These are phyloP conservation scores for Orthonyx spaldingii DNA, from an alignment of 2,113 vertebrate genomes.

Conservation along the genomic window DNA sequence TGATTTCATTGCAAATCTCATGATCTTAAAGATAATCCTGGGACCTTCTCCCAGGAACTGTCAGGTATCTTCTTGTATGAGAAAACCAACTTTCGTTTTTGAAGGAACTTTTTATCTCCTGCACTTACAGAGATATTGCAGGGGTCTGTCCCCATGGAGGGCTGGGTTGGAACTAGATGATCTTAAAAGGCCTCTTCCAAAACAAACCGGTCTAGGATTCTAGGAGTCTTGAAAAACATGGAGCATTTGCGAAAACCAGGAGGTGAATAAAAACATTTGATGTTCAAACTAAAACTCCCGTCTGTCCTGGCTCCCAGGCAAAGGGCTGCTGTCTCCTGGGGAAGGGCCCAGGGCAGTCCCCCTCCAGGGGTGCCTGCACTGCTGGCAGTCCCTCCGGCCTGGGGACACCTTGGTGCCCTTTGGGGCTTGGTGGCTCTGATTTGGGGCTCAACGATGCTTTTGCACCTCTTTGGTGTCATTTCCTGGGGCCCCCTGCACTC, in stretches of 20 bases:
- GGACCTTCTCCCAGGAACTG: background rate
- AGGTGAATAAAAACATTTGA: background rate
- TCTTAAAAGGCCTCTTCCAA: background rate
- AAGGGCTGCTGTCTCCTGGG: background rate
- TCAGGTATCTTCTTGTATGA: background rate
- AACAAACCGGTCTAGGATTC: background rate
- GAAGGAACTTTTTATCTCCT: background rate
- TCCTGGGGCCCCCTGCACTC: background rate
- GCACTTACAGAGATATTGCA: background rate
- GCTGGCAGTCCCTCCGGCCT: background rate
- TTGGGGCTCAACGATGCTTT: fast-evolving
- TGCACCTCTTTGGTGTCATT: background rate
- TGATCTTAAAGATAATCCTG: background rate
- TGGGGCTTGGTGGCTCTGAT: background rate
- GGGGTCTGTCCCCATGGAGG: too few relatives aligned
- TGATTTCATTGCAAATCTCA: background rate
- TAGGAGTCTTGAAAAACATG: background rate
- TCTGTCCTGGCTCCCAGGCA: background rate
- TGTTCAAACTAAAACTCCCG: background rate
- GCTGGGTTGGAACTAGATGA: background rate
- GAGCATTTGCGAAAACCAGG: background rate
- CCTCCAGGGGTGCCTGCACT: background rate
- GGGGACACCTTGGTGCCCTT: background rate
- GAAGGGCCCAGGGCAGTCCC: fast-evolving
- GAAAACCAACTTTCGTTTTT: background rate